phyloP scores from a whole-genome alignment of 2,888 invertebrate species.

The Diarsia dahlii region DNA sequence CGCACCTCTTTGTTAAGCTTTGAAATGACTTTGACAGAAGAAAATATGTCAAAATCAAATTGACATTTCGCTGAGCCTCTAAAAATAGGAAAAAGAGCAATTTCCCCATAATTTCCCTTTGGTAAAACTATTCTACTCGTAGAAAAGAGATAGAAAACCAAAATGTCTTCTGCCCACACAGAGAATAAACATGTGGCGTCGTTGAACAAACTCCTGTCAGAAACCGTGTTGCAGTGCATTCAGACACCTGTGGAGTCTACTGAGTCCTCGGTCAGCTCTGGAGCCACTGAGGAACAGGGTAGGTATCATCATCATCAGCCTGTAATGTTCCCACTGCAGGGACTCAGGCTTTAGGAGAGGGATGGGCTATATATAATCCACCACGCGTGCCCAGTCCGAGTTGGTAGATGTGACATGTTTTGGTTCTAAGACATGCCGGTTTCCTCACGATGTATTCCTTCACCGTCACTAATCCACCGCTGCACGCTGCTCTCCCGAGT shows the following conservation, averaged over 20 bases:
- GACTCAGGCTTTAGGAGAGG: no score
- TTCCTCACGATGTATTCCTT: no score
- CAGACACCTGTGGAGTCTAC: slow-evolving; percentile 66
- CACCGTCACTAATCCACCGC: no score
- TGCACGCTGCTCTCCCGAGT: no score
- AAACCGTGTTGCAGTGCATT: slow-evolving; percentile 79
- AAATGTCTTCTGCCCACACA: slow-evolving; percentile 78
- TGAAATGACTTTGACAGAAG: background rate
- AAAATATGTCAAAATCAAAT: background rate
- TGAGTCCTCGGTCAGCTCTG: slow-evolving; percentile 56
- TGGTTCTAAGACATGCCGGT: no score
- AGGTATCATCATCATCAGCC: slow-evolving; percentile 1
- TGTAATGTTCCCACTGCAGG: no score
- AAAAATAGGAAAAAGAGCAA: background rate
- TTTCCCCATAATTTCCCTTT: background rate
- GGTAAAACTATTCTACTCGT: background rate
- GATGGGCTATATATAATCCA: no score
- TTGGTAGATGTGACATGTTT: no score
- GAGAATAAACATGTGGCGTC: slow-evolving; percentile 75
- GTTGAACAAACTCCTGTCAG: slow-evolving; percentile 74
- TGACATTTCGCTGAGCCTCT: slow-evolving; percentile 1
- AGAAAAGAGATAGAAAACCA: background rate
- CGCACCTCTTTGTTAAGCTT: background rate
- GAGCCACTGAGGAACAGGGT: slow-evolving; percentile 73
- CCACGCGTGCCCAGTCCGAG: no score